phyloP scores from a whole-genome alignment of 2,113 vertebrate species.

The Gavia stellata region DNA sequence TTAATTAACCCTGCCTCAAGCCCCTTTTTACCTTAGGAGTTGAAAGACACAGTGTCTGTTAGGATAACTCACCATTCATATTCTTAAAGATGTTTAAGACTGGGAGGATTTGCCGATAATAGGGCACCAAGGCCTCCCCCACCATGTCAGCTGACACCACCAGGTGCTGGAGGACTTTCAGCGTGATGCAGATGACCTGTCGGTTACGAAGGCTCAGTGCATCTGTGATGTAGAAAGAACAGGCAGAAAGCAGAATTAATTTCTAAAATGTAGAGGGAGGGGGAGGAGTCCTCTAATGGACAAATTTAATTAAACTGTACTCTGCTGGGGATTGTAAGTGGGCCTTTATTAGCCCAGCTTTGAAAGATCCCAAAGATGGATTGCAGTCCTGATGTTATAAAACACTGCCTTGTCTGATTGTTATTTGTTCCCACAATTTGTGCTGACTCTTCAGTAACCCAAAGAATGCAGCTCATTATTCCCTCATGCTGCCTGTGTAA shows the following conservation, averaged over 20 bases:
- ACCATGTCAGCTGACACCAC: constrained; percentile 88
- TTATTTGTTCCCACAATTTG: constrained; percentile 67
- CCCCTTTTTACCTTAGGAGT: not conserved
- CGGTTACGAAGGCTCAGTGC: constrained; percentile 90
- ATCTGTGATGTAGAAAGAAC: constrained; percentile 70
- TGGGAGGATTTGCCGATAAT: constrained; percentile 92
- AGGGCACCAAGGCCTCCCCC: constrained; percentile 89
- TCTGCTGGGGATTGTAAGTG: constrained; percentile 54
- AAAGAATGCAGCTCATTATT: constrained; percentile 61
- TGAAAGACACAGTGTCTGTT: not conserved
- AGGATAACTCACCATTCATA: constrained; percentile 83
- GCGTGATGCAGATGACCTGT: constrained; percentile 86
- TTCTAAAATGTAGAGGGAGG: constrained; percentile 20
- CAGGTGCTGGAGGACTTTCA: constrained; percentile 93
- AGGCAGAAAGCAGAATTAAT: constrained; percentile 50
- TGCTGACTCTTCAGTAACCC: constrained; percentile 60
- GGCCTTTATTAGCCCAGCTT: constrained; percentile 52
- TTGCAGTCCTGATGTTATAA: constrained; percentile 54
- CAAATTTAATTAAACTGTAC: constrained; percentile 63
- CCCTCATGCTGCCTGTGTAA: constrained; percentile 39
- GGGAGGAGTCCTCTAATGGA: constrained; percentile 10
- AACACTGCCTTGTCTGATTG: constrained; percentile 62
- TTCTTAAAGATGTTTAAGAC: constrained; percentile 96
- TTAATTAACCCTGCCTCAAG: constrained; percentile 50
- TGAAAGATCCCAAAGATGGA: constrained; percentile 65